A percentile compares a stretch with the other conserved stretches of the same genome.
Evolutionary conservation across 37 sponge, comb jelly and placozoan genomes (phyloP).

Genomic region (Spongilla lacustris): DNA sequence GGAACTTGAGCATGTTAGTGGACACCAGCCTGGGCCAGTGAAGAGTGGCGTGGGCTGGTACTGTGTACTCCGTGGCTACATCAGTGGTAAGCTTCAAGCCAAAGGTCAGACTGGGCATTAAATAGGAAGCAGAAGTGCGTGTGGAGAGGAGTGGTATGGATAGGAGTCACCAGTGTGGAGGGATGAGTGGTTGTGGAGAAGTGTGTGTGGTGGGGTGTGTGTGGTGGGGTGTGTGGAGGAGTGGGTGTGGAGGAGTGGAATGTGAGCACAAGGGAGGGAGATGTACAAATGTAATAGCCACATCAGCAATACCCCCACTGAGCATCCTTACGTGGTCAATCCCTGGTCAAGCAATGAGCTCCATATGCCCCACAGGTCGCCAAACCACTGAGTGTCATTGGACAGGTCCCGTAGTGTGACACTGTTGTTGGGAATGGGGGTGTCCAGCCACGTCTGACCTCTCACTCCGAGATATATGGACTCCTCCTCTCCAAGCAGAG

Average conservation of each 20-base stretch:
- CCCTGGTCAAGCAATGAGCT: slow-evolving; percentile 31
- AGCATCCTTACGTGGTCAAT: slow-evolving; percentile 8
- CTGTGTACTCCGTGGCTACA: not conserved
- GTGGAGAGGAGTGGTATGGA: not conserved
- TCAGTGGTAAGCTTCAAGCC: slow-evolving; percentile 34
- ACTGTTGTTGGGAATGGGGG: not conserved
- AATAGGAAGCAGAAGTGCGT: not conserved
- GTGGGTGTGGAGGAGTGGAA: no score
- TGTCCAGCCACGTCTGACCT: not conserved
- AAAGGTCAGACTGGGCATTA: slow-evolving; percentile 29
- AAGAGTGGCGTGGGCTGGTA: slow-evolving; percentile 41
- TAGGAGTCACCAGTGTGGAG: no score
- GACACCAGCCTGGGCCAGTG: slow-evolving; percentile 50
- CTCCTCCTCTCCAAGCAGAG: slow-evolving; percentile 12
- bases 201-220: no score
- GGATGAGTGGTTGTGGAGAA: no score
- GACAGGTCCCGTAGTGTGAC: slow-evolving; percentile 19
- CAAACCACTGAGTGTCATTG: slow-evolving; percentile 18
- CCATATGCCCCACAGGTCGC: slow-evolving; percentile 40
- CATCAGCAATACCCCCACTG: no score
- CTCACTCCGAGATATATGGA: slow-evolving; percentile 52
- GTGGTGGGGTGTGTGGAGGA: no score
- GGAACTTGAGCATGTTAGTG: slow-evolving; percentile 27
- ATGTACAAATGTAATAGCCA: not conserved
- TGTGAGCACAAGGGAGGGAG: not conserved